Evolutionary conservation across 37 sponge, comb jelly and placozoan genomes (phyloP).

Genomic region (Lycopodina hypogea): DNA sequence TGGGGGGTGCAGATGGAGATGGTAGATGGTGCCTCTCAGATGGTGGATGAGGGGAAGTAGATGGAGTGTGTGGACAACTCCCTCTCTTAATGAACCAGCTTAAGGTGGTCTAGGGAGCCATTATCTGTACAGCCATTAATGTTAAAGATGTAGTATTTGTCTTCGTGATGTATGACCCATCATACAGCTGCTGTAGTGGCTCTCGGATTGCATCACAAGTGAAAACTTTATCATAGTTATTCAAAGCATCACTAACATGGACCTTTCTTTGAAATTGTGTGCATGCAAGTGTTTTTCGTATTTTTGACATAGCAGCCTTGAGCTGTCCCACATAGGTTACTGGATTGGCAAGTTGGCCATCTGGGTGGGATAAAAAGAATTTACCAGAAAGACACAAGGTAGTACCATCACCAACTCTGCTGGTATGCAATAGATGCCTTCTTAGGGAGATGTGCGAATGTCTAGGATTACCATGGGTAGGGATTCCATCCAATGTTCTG

Average conservation of each 20-base stretch:
- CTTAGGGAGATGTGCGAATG: slow-evolving; percentile 56
- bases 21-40: too few relatives aligned
- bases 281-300: slow-evolving; percentile 29
- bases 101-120: slow-evolving; percentile 60
- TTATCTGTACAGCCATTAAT: slow-evolving; percentile 39
- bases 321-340: slow-evolving; percentile 33
- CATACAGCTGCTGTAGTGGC: slow-evolving; percentile 57
- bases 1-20: too few relatives aligned
- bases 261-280: background rate
- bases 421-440: slow-evolving; percentile 47
- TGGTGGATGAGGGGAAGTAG: too few relatives aligned
- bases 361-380: slow-evolving; percentile 34
- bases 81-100: slow-evolving; percentile 57
- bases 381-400: slow-evolving; percentile 69
- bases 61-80: too few relatives aligned
- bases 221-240: slow-evolving; percentile 54
- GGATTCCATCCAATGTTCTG: slow-evolving; percentile 47
- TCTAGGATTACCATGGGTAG: slow-evolving; percentile 62
- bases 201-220: slow-evolving; percentile 45
- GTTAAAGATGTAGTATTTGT: slow-evolving; percentile 55
- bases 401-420: slow-evolving; percentile 76
- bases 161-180: slow-evolving; percentile 52
- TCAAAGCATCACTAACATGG: slow-evolving; percentile 30
- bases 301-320: slow-evolving; percentile 15
- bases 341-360: slow-evolving; percentile 28